Evolutionary conservation across 2,113 vertebrate species (phyloP).

Genomic region (Sterna hirundo): DNA sequence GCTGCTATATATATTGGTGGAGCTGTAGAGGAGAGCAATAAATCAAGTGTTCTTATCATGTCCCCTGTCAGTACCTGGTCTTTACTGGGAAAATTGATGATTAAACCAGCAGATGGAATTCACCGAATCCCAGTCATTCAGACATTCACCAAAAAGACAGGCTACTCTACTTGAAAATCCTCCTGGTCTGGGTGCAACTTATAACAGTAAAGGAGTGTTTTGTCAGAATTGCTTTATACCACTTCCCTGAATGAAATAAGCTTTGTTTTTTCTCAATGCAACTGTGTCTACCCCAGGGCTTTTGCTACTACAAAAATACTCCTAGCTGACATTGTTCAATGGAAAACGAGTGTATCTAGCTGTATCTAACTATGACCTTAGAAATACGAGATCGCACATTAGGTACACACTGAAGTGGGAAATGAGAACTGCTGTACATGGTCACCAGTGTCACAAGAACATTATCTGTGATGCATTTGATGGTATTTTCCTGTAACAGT

Average conservation of each 20-base stretch:
- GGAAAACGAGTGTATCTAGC: neutral
- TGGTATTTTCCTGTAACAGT: neutral
- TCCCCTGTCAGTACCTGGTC: neutral
- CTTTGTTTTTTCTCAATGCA: neutral
- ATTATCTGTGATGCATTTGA: neutral
- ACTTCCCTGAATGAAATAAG: neutral
- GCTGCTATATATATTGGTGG: neutral
- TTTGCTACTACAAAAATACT: neutral
- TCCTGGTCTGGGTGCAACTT: neutral
- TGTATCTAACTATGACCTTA: neutral
- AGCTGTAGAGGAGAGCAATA: neutral
- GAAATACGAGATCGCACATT: neutral
- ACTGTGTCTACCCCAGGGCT: neutral
- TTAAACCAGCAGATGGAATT: slow-evolving; percentile 24
- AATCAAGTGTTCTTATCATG: slow-evolving; percentile 17
- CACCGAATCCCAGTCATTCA: neutral
- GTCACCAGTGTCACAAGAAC: neutral
- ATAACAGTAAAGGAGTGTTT: neutral
- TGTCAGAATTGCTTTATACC: neutral
- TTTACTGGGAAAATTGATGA: slow-evolving; percentile 35
- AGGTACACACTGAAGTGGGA: neutral
- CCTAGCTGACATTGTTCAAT: neutral
- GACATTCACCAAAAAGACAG: neutral
- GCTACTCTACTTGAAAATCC: neutral
- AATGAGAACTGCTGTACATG: neutral